Evolutionary conservation across 2,888 invertebrate genomes (phyloP).

Genomic region (Drosophila lutescens): DNA sequence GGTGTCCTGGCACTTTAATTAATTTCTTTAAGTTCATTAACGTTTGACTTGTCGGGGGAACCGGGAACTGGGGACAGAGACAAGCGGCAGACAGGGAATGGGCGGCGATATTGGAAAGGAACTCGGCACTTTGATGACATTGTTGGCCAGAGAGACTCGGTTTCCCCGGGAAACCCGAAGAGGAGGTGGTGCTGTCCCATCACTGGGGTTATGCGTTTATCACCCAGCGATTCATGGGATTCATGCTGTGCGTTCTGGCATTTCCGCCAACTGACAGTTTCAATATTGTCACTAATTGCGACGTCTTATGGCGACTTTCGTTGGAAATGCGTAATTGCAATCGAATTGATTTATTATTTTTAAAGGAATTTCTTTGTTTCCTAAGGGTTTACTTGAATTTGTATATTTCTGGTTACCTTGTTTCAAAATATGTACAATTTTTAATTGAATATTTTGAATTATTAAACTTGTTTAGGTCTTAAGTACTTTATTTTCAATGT

Average conservation of each 20-base stretch:
- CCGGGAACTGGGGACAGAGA: slow-evolving; percentile 34
- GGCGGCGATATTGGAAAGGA: slow-evolving; percentile 46
- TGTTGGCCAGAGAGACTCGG: slow-evolving; percentile 24
- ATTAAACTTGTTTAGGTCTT: no score
- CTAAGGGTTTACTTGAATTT: no score
- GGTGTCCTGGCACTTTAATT: slow-evolving; percentile 69
- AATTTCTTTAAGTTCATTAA: slow-evolving; percentile 80
- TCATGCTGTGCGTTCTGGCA: slow-evolving; percentile 1
- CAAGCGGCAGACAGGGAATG: slow-evolving; percentile 58
- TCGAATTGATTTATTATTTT: no score
- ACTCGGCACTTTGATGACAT: slow-evolving; percentile 46
- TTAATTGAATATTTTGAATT: no score
- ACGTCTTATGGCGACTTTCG: background rate
- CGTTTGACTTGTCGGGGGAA: slow-evolving; percentile 74
- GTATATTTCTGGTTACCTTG: no score
- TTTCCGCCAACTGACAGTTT: slow-evolving; percentile 1
- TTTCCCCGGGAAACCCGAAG: background rate
- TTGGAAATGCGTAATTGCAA: background rate
- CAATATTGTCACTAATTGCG: slow-evolving; percentile 1
- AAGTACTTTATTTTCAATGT: no score
- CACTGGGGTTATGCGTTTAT: slow-evolving; percentile 19
- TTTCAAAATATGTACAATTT: no score
- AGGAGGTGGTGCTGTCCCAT: background rate
- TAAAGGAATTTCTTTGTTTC: no score
- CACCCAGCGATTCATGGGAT: slow-evolving; percentile 4